A percentile compares a stretch with the other conserved stretches of the same genome.
Conservation (phyloP, 2,888 invertebrate species). For the Drosophila paracracens region DNA sequence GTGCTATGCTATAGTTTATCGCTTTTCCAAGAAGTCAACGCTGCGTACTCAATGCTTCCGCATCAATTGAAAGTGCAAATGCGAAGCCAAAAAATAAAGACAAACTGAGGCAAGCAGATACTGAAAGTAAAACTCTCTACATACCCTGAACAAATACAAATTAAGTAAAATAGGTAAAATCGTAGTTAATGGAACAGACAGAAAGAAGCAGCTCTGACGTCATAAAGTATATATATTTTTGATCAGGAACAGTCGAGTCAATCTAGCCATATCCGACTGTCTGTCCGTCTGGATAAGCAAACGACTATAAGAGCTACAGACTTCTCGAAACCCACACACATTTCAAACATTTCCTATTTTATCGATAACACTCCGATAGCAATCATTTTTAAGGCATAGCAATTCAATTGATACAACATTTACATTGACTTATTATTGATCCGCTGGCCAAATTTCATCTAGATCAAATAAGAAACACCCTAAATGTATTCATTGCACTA, state of each 20-base stretch:
- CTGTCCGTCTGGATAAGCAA: not conserved
- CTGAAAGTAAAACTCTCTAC: not conserved
- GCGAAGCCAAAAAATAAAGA: conserved; percentile 12
- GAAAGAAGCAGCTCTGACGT: not conserved
- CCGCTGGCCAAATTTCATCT: not conserved
- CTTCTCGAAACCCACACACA: not conserved
- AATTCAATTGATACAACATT: not conserved
- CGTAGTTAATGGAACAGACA: not conserved
- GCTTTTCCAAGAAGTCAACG: conserved; percentile 74
- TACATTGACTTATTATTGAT: not conserved
- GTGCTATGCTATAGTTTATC: conserved; percentile 67
- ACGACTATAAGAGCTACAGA: not conserved
- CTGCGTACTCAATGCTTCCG: conserved; percentile 65
- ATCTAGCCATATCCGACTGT: not conserved
- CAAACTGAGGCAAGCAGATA: not conserved
- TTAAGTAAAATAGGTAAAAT: not conserved
- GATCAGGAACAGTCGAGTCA: not conserved
- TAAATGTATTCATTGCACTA: not conserved
- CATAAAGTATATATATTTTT: not conserved
- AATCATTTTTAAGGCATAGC: not conserved
- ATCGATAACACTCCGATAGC: not conserved
- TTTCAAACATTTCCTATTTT: not conserved
- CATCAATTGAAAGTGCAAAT: conserved; percentile 62
- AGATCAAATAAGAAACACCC: not conserved
- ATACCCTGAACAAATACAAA: not conserved